Evolutionary conservation across 2,888 invertebrate species (phyloP), one percentile per base, ranked within the genome.

Genomic region (Gari tellinella): DNA sequence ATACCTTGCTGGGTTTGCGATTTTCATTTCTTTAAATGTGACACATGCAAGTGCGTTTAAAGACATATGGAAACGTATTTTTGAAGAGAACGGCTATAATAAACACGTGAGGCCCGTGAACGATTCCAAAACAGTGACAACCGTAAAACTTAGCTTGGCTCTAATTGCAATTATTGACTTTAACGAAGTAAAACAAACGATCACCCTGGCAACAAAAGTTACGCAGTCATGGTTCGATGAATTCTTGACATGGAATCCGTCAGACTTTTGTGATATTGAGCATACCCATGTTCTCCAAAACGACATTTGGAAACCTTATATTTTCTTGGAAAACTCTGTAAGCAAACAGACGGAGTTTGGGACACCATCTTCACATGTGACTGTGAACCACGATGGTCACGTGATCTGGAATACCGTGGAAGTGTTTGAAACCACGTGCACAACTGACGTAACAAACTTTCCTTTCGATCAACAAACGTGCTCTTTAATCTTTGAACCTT

Each of bases 401-500:
- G 67, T 78, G 0, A 41, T 31, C 31, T 78, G 78, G 78, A 21
- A 48, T 7, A 70, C 78, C 2, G 49, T 67, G 0, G 73, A 78
- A 40, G 64, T 70, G 14, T 72, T 78, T 25, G 52, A 70, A 0
- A 63, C 60, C 8, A 67, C 73, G 3, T 78, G 78, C 48, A 45
- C 67, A 0, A 73, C 69, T 1, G 57, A 73, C 38, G 73, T 78
- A 14, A 49, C 49, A 15, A 67, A 67, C 31, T 78, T 73, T 53
- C 78, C 78, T 14, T 73, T 78, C 25, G 78, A 78, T 49, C 66
- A 56, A 25, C 78, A 78, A 37, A 51, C 25, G 15, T 73, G 73
- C 64, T 49, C 63, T 3, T 51, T 78, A 60, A 38, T 60, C 4
- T 74, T 78, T 52, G 73, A 73, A 31, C 41, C 70, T 4, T 48